Evolutionary conservation across 2,797 vertebrate species (phyloP), one percentile per base, ranked within the genome.

Genomic region (Pelobates cultripes): DNA sequence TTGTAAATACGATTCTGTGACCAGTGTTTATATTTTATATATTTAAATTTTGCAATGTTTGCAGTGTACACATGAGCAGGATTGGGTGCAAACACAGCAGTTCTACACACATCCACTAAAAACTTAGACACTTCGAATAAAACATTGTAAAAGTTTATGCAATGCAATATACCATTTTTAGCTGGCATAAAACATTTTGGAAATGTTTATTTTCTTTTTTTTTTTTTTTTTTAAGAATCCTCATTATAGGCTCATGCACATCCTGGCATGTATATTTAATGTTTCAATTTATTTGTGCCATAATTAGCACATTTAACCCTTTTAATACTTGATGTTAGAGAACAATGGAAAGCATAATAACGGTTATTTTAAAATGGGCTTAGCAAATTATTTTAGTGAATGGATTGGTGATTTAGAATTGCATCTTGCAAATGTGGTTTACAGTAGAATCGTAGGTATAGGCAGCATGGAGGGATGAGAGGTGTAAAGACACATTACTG

Each of bases 91-190:
- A 55, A 81, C 73, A 14, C 45, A 81, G 73, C 79, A 70, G 44
- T 76, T 64, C 74, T 72, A 28, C 8, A 64, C 68, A 40, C 41
- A 70, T 71, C 53, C 73, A 70, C 66, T 81, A 75, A 81, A 72
- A 80, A 76, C 10, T 3, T 41, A 63, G 68, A 76, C 67, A 70
- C 67, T 64, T 51, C 17, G 73, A 73, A 76, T 76, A 81, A 81
- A 81, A 60, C 67, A 76, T 43, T 64, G 73, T 81, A 76, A 81
- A 81, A 81, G 73, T 81, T 81, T 76, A 76, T 76, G 45, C 15
- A 81, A 81, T 60, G 67, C 79, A 61, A 66, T 76, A 76, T 76
- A 81, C 76, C 67, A 81, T 76, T 81, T 81, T 81, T 81, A 64
- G 73, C 64, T 76, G 72, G 66, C 57, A 17, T 60, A 69, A 81